Evolutionary conservation across 2,113 vertebrate genomes (phyloP), one percentile per base, ranked within the genome.

Genomic region (Rhinopomastus cyanomelas): DNA sequence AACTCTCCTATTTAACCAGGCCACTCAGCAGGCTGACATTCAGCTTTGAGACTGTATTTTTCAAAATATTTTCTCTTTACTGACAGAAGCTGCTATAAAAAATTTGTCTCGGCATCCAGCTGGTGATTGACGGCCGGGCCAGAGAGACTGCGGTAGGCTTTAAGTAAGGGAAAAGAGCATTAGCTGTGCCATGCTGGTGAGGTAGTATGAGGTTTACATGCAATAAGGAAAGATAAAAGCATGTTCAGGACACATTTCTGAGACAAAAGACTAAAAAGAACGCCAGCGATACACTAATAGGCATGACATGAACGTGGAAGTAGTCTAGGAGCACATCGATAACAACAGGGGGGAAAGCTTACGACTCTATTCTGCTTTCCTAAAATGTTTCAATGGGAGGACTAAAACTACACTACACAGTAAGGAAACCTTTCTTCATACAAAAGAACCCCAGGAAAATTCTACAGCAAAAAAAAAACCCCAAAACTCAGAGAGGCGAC

Each of bases 31-130:
- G 76, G 23, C 60, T 90, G 83, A 92, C 66, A 84, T 56, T 89
- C 74, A 92, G 60, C 84, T 90, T 81, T 79, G 85, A 78, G 25
- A 64, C 62, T 67, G 8, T 39, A 81, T 92, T 96, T 94, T 93
- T 95, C 87, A 96, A 94, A 92, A 74, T 89, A 81, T 89, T 96
- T 95, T 94, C 93, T 90, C 49, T 87, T 85, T 72, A 81, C 84
- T 89, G 86, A 88, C n/a, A 93, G 77, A 91, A 88, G 83, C 81
- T 91, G 60, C 68, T 90, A 79, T 87, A 84, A 96, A 94, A 90
- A 91, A 87, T 23, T 62, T 30, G 26, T 76, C 77, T 85, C 65
- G 57, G 93, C 36, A 34, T 88, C 69, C 71, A 92, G 82, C 65
- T 92, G 80, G 62, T 93, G 88, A 95, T 72, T 94, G 90, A 92